Evolutionary conservation across 2,113 vertebrate genomes (phyloP).

Genomic region (Cariama cristata): DNA sequence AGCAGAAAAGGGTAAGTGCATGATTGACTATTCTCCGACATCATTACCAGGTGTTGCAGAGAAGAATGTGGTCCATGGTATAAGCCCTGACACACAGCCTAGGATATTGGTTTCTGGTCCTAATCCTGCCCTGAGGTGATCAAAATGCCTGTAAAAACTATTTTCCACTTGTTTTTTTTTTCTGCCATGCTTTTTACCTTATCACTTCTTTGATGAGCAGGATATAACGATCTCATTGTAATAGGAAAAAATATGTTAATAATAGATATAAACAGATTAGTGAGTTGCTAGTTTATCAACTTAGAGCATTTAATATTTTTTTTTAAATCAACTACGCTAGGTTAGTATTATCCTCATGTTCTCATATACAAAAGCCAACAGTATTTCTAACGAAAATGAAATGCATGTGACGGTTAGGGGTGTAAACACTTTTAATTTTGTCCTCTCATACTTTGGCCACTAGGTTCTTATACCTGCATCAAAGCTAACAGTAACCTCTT

Average conservation of each 20-base stretch:
- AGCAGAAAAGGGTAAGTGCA: background rate
- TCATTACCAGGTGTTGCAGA: background rate
- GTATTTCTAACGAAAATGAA: background rate
- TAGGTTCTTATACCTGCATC: background rate
- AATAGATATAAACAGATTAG: background rate
- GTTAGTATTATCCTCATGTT: background rate
- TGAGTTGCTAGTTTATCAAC: background rate
- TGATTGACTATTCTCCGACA: background rate
- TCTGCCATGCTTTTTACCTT: background rate
- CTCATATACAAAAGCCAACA: background rate
- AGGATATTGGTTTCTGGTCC: background rate
- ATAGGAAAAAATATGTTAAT: background rate
- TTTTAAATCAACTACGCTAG: background rate
- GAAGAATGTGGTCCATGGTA: background rate
- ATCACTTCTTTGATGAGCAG: background rate
- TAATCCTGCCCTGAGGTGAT: background rate
- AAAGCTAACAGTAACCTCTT: background rate
- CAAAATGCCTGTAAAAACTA: background rate
- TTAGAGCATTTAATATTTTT: background rate
- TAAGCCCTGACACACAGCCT: background rate
- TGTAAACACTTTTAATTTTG: background rate
- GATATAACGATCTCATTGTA: background rate
- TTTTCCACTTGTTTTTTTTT: background rate
- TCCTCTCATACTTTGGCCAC: background rate
- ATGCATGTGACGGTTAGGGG: background rate